A percentile compares a stretch with the other conserved stretches of the same genome.
Conservation (phyloP, 35 echinoderm and acorn worm genomes). For the Nesometra sesokonis region DNA sequence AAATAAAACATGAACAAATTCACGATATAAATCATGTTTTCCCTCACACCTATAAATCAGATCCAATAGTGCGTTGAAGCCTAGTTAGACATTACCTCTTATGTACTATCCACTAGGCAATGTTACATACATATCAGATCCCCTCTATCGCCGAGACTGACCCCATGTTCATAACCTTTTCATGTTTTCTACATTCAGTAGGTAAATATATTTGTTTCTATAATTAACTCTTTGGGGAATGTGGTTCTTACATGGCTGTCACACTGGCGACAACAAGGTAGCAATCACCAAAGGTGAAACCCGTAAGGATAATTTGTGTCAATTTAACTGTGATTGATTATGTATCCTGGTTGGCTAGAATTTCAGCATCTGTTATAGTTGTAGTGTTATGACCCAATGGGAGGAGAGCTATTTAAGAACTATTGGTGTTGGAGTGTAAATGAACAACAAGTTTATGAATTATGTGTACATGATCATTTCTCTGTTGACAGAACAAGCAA, state of each 20-base stretch:
- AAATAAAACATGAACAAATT: background rate
- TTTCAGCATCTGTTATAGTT: background rate
- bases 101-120: background rate
- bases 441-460: background rate
- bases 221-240: background rate
- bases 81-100: background rate
- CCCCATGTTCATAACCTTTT: background rate
- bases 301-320: background rate
- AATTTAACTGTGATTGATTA: background rate
- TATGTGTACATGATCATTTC: too few relatives aligned
- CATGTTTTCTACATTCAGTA: background rate
- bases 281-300: background rate
- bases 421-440: background rate
- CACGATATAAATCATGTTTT: background rate
- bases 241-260: background rate
- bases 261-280: background rate
- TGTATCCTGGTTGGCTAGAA: background rate
- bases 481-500: too few relatives aligned
- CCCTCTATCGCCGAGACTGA: background rate
- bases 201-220: constrained; percentile 1
- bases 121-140: background rate
- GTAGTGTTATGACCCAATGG: background rate
- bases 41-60: background rate
- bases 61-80: background rate
- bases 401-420: background rate